Base-by-base conservation (phyloP, 2,888 invertebrate genomes). In the Tetranychus piercei region DNA sequence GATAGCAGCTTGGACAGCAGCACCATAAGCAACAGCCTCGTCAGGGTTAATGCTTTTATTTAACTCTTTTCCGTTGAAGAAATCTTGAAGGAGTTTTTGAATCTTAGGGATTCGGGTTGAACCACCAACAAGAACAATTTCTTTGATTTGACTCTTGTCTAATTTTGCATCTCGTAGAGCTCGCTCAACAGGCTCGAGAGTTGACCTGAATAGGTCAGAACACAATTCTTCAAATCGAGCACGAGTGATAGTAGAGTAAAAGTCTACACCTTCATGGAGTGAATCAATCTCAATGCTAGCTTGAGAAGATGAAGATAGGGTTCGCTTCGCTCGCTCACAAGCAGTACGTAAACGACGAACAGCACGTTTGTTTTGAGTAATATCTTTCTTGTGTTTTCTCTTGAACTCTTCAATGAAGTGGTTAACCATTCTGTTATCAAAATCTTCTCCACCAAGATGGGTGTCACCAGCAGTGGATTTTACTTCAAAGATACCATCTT, bases 51-150 rank as follows among this genome's bases (percentile, higher is more conserved):
- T 95, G 45, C 86, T 86, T 82, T 94, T 93, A 87, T 95, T 96
- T 78, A 96, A 85, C 84, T 95, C 94, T 85, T 94, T 94, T 77
- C 94, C 94, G 79, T 92, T 92, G 86, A 94, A 94, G 77, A 83
- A 82, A 78, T 84, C 84, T 82, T 96, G 94, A 76, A 99, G 87
- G 76, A 97, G 87, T 82, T 95, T 94, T 85, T 97, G 96, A 80
- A 97, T 92, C 85, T 94, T 96, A 75, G 96, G 97, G 81, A 97
- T 96, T 84, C 96, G 90, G 64, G 96, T 97, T 72, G 96, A 96
- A 73, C 94, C 96, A 79, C 96, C 96, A 75, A 86, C 86, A 76
- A 86, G 80, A 75, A 86, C 96, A 89, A 86, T 85, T 76, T 86
- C 86, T 78, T 82, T 92, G 84, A 97, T 89, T 80, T 88, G 87